Evolutionary conservation across 2,797 vertebrate genomes (phyloP), one percentile per base, ranked within the genome.

Genomic region (Dicrostonyx torquatus): DNA sequence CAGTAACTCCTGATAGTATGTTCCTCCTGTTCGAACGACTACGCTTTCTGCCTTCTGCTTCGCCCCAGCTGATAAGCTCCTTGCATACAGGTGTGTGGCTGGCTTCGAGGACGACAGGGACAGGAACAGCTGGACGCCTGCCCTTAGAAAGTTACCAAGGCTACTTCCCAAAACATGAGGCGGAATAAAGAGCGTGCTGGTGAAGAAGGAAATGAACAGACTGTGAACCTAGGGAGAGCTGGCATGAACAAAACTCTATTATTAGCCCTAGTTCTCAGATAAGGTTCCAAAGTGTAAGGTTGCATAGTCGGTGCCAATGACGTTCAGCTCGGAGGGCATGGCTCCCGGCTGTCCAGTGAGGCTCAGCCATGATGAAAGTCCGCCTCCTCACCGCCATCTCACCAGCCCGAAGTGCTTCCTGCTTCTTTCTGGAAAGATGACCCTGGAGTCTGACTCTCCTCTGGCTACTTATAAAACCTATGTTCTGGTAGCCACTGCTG

Each of bases 361-460:
- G 53, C 34, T 94, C 40, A 66, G 43, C 85, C 5, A 11, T 50
- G 70, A 86, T 26, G 55, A 78, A 88, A 83, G 73, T 29, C 82
- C 70, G 50, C 40, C 50, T 87, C 79, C 68, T 68, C 70, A 78
- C n/a, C 64, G n/a, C 13, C 91, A 70, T 37, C 55, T 0, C n/a
- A 68, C 48, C 86, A 66, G 84, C 72, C 29, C 55, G 80, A 79
- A 75, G 53, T 26, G 43, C 40, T 92, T 94, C 86, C 82, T 82
- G 70, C 40, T 92, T 91, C 86, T 90, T 95, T 94, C 89, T 75
- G 89, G 64, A 93, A 95, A 75, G 64, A 89, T 31, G 64, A 89
- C 87, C 60, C 37, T 72, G 55, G 88, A 83, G 80, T 53, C 77
- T 53, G 48, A 20, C 84, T 96, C 64, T 96, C 55, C 31, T n/a